A percentile compares a stretch with the other conserved stretches of the same genome.
These are phyloP conservation scores for Cygnus olor DNA, from an alignment of 2,797 vertebrate species.

Conservation along the genomic window DNA sequence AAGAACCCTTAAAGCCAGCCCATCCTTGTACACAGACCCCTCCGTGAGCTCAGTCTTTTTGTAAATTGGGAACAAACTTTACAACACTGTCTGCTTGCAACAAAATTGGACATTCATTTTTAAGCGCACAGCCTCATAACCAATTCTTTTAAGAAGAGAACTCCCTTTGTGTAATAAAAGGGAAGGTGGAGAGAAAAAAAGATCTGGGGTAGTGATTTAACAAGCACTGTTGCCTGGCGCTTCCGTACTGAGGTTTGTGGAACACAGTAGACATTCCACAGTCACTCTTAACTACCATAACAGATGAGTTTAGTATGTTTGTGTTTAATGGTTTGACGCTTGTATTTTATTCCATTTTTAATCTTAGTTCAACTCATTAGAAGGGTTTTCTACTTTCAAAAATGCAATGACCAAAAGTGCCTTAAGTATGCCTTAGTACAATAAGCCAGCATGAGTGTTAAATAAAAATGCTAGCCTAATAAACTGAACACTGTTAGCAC, in stretches of 20 bases:
- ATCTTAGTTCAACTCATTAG: background rate
- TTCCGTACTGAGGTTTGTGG: background rate
- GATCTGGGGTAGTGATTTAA: constrained; percentile 52
- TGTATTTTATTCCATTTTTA: constrained; percentile 12
- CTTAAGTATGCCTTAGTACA: background rate
- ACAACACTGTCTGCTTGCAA: constrained; percentile 45
- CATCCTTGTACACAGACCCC: constrained; percentile 8
- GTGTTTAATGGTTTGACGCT: accelerated
- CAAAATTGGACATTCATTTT: constrained; percentile 61
- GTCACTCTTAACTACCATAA: background rate
- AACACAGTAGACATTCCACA: background rate
- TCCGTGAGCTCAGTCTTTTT: constrained; percentile 48
- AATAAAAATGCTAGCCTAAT: background rate
- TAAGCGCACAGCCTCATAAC: constrained; percentile 56
- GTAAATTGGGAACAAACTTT: constrained; percentile 61
- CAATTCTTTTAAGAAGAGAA: constrained; percentile 51
- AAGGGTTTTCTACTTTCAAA: background rate
- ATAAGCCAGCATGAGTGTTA: background rate
- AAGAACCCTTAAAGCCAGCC: constrained; percentile 53
- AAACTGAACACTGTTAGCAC: background rate
- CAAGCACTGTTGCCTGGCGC: background rate
- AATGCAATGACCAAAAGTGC: background rate
- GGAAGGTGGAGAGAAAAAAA: constrained; percentile 29
- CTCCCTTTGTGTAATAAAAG: constrained; percentile 55
- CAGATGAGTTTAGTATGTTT: background rate